Conservation (phyloP, 2,888 invertebrate species). For the Frankliniella fusca region DNA sequence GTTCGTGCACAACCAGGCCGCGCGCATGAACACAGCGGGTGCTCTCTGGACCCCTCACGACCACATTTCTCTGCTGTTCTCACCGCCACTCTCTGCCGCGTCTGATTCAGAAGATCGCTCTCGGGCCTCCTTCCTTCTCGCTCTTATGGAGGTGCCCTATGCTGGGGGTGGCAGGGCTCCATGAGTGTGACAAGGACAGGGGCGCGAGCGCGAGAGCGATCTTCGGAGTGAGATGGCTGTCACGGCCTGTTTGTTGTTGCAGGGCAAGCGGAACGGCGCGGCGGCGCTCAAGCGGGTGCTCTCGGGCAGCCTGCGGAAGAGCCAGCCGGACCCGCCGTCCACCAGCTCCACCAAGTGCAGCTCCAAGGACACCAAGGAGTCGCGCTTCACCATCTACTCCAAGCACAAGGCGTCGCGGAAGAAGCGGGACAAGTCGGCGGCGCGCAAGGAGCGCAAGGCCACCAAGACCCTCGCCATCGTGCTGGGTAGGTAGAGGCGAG, state of each 20-base stretch:
- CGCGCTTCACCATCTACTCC: slow-evolving; percentile 83
- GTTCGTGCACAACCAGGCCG: no score
- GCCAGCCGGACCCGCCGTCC: slow-evolving; percentile 26
- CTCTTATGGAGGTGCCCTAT: no score
- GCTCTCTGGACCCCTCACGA: no score
- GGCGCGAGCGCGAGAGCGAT: no score
- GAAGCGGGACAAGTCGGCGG: slow-evolving; percentile 89
- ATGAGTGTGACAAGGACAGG: no score
- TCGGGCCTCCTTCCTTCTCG: no score
- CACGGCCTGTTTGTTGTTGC: background rate
- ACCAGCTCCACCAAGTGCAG: slow-evolving; percentile 15
- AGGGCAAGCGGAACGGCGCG: slow-evolving; percentile 37
- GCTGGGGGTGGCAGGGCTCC: no score
- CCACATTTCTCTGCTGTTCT: no score
- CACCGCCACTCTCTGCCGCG: no score
- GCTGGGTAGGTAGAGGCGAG: slow-evolving; percentile 66
- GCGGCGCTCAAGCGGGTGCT: slow-evolving; percentile 38
- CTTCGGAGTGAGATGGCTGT: no score
- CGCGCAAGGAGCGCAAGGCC: slow-evolving; percentile 93
- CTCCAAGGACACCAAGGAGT: slow-evolving; percentile 39
- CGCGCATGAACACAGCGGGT: no score
- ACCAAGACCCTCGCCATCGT: slow-evolving; percentile 98
- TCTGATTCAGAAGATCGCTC: no score
- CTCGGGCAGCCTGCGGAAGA: slow-evolving; percentile 44
- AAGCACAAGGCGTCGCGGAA: slow-evolving; percentile 92